Percentiles rank a stretch among this genome's conserved stretches.
These are phyloP conservation scores for Acanthurus leucopareius DNA, from an alignment of 2,797 vertebrate species.

Conservation along the genomic window DNA sequence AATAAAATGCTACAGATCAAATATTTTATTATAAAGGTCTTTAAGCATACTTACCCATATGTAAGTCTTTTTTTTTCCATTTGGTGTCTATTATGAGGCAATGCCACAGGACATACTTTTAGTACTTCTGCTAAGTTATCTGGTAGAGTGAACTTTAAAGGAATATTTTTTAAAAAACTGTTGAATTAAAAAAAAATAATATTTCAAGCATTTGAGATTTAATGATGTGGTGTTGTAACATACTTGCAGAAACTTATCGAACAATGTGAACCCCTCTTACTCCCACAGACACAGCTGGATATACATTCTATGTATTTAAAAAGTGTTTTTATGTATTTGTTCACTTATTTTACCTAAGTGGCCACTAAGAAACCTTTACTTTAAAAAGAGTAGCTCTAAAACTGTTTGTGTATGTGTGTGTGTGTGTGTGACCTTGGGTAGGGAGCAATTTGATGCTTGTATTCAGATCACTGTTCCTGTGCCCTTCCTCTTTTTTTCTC, in stretches of 20 bases:
- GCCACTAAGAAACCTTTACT: slow-evolving; percentile 20
- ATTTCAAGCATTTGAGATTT: no score
- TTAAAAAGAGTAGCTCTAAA: background rate
- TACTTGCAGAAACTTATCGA: no score
- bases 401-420: background rate
- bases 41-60: background rate
- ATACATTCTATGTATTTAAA: background rate
- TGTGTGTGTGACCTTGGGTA: slow-evolving; percentile 9
- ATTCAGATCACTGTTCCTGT: slow-evolving; percentile 50
- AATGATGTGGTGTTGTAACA: no score
- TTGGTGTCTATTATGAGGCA: background rate
- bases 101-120: no score
- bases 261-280: background rate
- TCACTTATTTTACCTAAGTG: background rate
- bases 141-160: no score
- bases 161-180: no score
- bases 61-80: background rate
- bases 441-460: slow-evolving; percentile 60
- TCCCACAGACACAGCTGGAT: slow-evolving; percentile 3
- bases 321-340: background rate
- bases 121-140: no score
- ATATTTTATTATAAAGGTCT: background rate
- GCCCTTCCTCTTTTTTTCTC: slow-evolving; percentile 53
- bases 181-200: no score
- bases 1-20: background rate